phyloP scores from a whole-genome alignment of 2,797 vertebrate species.

The Geotrypetes seraphini region DNA sequence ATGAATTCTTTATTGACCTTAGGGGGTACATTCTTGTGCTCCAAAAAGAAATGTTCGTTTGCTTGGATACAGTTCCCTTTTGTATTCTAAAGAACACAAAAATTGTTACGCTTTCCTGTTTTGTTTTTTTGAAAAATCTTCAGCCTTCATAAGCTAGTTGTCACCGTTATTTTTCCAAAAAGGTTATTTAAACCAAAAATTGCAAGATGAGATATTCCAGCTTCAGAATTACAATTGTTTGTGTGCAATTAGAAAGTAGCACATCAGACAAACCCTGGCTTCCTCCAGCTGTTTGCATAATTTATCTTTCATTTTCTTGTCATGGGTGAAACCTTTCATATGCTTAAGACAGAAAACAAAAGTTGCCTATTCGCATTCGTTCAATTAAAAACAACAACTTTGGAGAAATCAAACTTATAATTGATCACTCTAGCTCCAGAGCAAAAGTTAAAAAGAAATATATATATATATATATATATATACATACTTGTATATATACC shows the following conservation, averaged over 20 bases:
- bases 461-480: too few relatives aligned
- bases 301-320: conserved; percentile 29
- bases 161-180: conserved; percentile 12
- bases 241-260: conserved; percentile 36
- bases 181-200: conserved; percentile 24
- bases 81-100: too few relatives aligned
- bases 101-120: neutral
- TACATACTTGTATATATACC: too few relatives aligned
- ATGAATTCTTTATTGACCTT: too few relatives aligned
- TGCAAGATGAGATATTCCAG: conserved; percentile 28
- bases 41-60: too few relatives aligned
- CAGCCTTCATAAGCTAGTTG: conserved; percentile 21
- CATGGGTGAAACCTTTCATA: conserved; percentile 21
- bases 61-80: too few relatives aligned
- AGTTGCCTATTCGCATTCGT: conserved; percentile 23
- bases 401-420: conserved; percentile 5
- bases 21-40: too few relatives aligned
- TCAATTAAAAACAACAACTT: conserved; percentile 37
- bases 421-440: too few relatives aligned
- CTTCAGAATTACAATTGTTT: conserved; percentile 28
- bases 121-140: neutral
- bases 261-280: conserved; percentile 29
- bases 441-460: too few relatives aligned
- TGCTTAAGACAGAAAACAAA: conserved; percentile 24
- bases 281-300: conserved; percentile 26